Percentiles rank a stretch among this genome's conserved stretches.
These are phyloP conservation scores for Rhinophrynus dorsalis DNA, from an alignment of 2,797 vertebrate genomes.

Conservation along the genomic window DNA sequence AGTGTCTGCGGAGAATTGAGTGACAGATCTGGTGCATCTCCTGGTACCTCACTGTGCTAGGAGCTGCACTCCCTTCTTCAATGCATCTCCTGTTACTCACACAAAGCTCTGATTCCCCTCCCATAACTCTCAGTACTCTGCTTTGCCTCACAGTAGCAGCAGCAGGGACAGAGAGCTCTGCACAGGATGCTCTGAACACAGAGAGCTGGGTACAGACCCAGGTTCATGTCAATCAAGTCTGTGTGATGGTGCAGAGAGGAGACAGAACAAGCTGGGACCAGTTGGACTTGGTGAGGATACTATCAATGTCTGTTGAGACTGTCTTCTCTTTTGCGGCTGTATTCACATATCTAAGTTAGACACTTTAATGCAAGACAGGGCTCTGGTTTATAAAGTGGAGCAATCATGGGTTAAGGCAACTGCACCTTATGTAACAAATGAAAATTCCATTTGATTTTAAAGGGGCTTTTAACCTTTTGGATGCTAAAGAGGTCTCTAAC, in stretches of 20 bases:
- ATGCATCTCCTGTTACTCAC: constrained; percentile 1
- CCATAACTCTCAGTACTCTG: constrained; percentile 15
- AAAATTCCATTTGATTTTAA: no score
- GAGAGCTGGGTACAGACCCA: neutral
- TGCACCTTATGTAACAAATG: no score
- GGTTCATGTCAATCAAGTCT: constrained; percentile 1
- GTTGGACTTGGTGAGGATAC: constrained; percentile 17
- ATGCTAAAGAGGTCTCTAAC: no score
- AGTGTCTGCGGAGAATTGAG: neutral
- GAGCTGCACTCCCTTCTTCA: constrained; percentile 13
- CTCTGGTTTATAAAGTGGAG: no score
- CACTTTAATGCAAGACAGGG: no score
- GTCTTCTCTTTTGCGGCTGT: neutral
- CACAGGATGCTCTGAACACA: neutral
- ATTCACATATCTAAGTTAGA: no score
- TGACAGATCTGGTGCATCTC: neutral
- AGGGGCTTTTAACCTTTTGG: no score
- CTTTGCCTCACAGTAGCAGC: constrained; percentile 9
- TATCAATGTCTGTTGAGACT: neutral
- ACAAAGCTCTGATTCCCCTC: constrained; percentile 23
- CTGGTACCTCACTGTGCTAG: constrained; percentile 3
- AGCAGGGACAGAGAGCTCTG: constrained; percentile 9
- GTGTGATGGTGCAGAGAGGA: neutral
- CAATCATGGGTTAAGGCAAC: no score
- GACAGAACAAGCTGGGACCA: neutral